These are phyloP conservation scores for Nemotelus nigrinus DNA, from an alignment of 2,888 invertebrate species.

Conservation along the genomic window DNA sequence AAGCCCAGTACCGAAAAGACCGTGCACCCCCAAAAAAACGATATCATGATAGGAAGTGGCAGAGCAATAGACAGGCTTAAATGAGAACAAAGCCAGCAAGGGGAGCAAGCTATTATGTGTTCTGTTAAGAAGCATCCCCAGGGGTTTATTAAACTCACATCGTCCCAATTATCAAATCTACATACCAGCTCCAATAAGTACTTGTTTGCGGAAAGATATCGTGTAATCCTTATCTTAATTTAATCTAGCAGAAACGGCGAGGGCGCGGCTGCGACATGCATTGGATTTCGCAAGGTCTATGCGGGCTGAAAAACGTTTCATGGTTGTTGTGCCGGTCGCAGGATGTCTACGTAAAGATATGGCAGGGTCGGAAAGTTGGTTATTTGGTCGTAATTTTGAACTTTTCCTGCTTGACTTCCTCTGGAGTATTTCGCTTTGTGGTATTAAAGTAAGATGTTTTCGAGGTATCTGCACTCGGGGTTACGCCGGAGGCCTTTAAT, in stretches of 20 bases:
- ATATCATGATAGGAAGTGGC: not conserved
- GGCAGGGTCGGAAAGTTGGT: not conserved
- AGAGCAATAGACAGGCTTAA: not conserved
- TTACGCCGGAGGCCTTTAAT: conserved; percentile 22
- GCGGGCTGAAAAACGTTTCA: conserved; percentile 29
- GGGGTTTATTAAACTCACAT: conserved; percentile 46
- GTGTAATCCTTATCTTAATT: conserved; percentile 46
- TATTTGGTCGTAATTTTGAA: conserved; percentile 38
- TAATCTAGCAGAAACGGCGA: conserved; percentile 43
- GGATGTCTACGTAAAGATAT: conserved; percentile 3
- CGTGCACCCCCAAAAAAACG: not conserved
- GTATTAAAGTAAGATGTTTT: not conserved
- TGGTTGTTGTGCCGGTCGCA: conserved; percentile 18
- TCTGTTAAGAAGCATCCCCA: conserved; percentile 18
- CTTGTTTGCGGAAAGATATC: conserved; percentile 42
- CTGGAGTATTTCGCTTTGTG: not conserved
- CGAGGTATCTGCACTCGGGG: not conserved
- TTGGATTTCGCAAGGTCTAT: conserved; percentile 29
- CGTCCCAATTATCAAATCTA: conserved; percentile 45
- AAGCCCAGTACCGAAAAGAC: conserved; percentile 4
- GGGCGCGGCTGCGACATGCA: conserved; percentile 27
- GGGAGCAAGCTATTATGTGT: conserved; percentile 16
- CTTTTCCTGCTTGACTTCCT: conserved; percentile 24
- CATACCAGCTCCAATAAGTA: conserved; percentile 39
- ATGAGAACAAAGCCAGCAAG: not conserved